Conservation (phyloP, 1,140 invertebrate genomes). For the Drosophila mojavensis region DNA sequence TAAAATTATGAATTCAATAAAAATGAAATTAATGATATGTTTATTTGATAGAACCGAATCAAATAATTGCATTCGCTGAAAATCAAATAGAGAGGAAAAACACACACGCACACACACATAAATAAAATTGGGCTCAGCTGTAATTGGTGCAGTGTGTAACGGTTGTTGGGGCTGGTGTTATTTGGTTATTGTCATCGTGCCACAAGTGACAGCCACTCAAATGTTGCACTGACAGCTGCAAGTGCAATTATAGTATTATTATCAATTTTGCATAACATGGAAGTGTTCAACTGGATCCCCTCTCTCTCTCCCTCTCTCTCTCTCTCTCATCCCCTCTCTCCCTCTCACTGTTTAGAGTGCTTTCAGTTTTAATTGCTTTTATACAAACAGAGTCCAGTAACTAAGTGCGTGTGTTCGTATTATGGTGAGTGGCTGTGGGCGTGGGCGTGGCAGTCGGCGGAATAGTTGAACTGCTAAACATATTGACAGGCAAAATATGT, state of each 20-base stretch:
- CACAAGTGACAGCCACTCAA: constrained; percentile 32
- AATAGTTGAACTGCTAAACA: constrained; percentile 28
- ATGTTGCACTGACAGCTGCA: constrained; percentile 37
- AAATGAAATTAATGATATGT: not conserved
- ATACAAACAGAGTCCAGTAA: constrained; percentile 6
- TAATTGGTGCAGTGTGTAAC: not conserved
- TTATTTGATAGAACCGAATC: no score
- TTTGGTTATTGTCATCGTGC: not conserved
- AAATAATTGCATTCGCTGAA: no score
- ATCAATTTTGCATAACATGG: constrained; percentile 42
- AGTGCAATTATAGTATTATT: constrained; percentile 52
- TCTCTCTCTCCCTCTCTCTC: no score
- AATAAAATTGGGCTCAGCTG: not conserved
- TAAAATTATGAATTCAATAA: not conserved
- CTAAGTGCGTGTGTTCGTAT: not conserved
- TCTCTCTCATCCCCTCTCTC: no score
- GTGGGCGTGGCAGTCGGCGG: not conserved
- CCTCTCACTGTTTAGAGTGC: constrained; percentile 15
- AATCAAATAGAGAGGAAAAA: not conserved
- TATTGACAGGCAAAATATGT: constrained; percentile 59
- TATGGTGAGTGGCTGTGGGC: not conserved
- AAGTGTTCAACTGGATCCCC: constrained; percentile 8
- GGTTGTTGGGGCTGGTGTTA: constrained; percentile 1
- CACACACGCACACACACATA: no score
- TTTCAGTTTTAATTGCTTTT: constrained; percentile 64